Percentiles rank a stretch among this genome's conserved stretches.
Conservation (phyloP, 2,113 vertebrate genomes). For the Tychaedon coryphoeus region DNA sequence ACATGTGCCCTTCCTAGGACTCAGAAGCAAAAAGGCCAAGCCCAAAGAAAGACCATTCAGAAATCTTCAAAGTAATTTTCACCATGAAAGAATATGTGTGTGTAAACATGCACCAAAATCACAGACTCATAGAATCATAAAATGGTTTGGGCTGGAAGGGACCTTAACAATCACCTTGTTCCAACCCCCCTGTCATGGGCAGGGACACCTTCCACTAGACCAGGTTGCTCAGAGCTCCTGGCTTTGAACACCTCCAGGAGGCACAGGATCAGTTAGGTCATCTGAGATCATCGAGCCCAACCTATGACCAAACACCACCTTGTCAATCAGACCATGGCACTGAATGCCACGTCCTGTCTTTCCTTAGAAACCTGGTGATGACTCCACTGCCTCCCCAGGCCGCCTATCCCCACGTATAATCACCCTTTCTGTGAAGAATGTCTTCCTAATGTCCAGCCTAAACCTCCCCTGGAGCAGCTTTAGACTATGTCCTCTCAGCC, state of each 20-base stretch:
- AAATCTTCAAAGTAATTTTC: not conserved
- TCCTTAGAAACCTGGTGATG: not conserved
- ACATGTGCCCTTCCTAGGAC: fast-evolving
- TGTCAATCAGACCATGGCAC: not conserved
- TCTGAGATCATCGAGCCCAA: not conserved
- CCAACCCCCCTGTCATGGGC: fast-evolving
- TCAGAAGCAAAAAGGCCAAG: not conserved
- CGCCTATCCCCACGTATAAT: not conserved
- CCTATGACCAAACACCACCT: not conserved
- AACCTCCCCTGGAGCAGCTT: not conserved
- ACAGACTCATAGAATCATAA: not conserved
- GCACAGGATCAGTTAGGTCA: not conserved
- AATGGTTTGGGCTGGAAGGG: not conserved
- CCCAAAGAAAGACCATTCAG: not conserved
- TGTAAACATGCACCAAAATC: not conserved
- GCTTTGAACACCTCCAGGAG: not conserved
- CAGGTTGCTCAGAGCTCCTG: not conserved
- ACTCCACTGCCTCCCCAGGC: not conserved
- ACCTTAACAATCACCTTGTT: not conserved
- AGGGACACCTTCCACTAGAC: not conserved
- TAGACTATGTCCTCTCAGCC: too few species aligned
- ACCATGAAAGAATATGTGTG: fast-evolving
- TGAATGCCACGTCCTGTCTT: not conserved
- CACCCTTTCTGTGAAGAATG: not conserved
- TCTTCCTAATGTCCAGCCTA: not conserved